Evolutionary conservation across 2,888 invertebrate genomes (phyloP).

Genomic region (Watsonalla binaria): DNA sequence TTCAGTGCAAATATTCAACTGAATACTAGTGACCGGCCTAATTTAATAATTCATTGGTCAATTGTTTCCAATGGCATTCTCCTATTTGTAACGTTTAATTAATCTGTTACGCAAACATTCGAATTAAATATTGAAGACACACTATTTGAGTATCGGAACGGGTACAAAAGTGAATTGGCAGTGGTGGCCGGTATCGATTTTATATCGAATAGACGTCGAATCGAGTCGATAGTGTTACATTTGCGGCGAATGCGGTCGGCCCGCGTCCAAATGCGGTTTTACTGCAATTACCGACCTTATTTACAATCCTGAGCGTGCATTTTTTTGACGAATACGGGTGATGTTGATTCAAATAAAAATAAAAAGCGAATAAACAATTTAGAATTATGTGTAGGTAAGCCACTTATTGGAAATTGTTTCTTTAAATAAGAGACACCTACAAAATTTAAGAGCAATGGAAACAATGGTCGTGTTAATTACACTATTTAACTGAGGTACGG

Average conservation of each 20-base stretch:
- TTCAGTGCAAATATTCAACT: neutral
- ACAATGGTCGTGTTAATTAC: no score
- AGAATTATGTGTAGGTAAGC: no score
- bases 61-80: neutral
- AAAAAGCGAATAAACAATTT: neutral
- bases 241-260: conserved; percentile 42
- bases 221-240: conserved; percentile 39
- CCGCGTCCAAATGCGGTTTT: conserved; percentile 33
- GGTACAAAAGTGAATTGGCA: conserved; percentile 9
- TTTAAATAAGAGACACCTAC: neutral
- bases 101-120: conserved; percentile 2
- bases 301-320: conserved; percentile 4
- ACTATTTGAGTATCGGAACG: conserved; percentile 14
- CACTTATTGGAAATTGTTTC: no score
- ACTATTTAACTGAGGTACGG: no score
- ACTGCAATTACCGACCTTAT: conserved; percentile 30
- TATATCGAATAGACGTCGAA: conserved; percentile 36
- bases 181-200: conserved; percentile 34
- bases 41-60: neutral
- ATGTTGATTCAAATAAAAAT: no score
- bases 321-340: neutral
- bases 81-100: neutral
- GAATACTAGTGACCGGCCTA: neutral
- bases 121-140: conserved; percentile 16
- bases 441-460: no score